Percentiles rank a stretch among this genome's conserved stretches.
Evolutionary conservation across 2,113 vertebrate genomes (phyloP).

Genomic region (Edolisoma coerulescens): DNA sequence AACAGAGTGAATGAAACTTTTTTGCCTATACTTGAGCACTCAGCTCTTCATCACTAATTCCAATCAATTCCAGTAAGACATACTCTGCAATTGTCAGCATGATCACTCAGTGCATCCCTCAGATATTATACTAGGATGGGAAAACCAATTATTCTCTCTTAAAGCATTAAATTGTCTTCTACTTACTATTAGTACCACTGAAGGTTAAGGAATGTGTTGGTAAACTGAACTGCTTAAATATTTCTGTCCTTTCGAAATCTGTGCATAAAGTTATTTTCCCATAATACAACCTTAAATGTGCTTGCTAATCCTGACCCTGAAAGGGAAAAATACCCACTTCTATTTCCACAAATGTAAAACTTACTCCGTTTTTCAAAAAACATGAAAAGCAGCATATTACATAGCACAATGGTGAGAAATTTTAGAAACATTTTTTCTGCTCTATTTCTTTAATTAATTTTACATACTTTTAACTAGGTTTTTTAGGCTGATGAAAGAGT

Average conservation of each 20-base stretch:
- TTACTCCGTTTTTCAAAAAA: background rate
- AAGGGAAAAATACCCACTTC: fast-evolving
- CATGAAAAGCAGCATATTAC: background rate
- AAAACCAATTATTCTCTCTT: background rate
- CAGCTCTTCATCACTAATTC: background rate
- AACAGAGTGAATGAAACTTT: background rate
- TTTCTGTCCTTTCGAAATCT: background rate
- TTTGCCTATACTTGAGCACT: background rate
- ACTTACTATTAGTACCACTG: background rate
- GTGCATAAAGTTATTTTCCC: background rate
- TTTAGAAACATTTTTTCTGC: background rate
- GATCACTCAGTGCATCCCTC: background rate
- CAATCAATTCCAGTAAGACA: background rate
- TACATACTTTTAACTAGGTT: background rate
- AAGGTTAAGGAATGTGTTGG: background rate
- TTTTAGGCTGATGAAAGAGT: background rate
- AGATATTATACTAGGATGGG: background rate
- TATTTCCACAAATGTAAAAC: background rate
- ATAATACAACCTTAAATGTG: background rate
- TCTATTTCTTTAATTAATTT: background rate
- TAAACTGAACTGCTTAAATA: background rate
- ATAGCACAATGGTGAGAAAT: background rate
- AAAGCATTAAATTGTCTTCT: background rate
- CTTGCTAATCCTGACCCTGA: background rate
- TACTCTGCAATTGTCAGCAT: background rate